Evolutionary conservation across 2,113 vertebrate species (phyloP), one percentile per base, ranked within the genome.

Genomic region (Meleagris gallopavo): DNA sequence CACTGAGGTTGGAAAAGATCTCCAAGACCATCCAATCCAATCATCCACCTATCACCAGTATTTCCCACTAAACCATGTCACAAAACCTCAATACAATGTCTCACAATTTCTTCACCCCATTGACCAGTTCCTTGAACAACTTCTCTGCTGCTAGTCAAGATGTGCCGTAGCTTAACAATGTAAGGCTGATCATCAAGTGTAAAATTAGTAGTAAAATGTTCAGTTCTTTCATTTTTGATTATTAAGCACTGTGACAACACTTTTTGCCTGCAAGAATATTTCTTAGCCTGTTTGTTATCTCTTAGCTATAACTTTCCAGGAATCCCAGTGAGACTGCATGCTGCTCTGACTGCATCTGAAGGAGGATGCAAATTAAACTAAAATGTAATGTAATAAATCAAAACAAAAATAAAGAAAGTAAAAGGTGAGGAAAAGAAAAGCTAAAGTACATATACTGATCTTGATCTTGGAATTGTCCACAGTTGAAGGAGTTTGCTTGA

Each of bases 101-200:
- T 54, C 14, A 54, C 1, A 15, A 54, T 30, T 54, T 54, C 27
- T 30, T 54, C 27, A 54, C 15, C 27, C 25, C 45, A 70, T 46
- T 0, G 0, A 27, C 77, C 27, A 30, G 11, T 27, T n/a, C 15
- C 48, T 74, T 60, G 57, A 74, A 34, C 45, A 41, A 9, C 46
- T 48, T n/a, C 50, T 76, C 27, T 55, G 61, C 27, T 87, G 41
- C 48, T 76, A 2, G 41, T 61, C 27, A 36, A 43, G 67, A 50
- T 86, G 38, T 79, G 30, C 40, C 38, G 27, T 41, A 81, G 20
- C 20, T 78, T 84, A 3, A 27, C 81, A 62, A 54, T 48, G 41
- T 48, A 78, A 24, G 67, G 15, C 57, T 64, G 34, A 2, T 19
- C 71, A 29, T 25, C 55, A 75, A 64, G 34, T 50, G 8, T n/a